Base-by-base conservation (phyloP, 2,113 vertebrate species). In the Bagarius yarrelli region DNA sequence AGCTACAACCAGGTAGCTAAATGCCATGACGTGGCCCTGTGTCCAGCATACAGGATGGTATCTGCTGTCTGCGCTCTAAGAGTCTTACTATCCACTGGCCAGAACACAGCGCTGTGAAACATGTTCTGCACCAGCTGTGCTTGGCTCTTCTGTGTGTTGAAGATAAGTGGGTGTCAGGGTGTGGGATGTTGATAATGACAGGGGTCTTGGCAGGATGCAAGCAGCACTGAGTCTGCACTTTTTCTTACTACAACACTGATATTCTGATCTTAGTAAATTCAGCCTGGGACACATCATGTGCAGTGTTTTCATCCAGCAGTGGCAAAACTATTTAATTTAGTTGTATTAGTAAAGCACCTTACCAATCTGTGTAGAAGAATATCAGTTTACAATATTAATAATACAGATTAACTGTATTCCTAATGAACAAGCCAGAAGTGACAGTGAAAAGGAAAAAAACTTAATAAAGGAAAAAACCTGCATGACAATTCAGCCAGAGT, bases 71-170 rank as follows among this genome's bases (percentile, higher is more conserved):
- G 50, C 23, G 44, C 52, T 34, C 52, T 19, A 52, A 75, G 21
- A 11, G 4, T 78, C 44, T 55, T 30, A 18, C 76, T 11, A 34
- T 25, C 44, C 36, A 32, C 63, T 53, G 76, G 61, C 61, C 63
- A 66, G 27, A 72, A 67, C 25, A 72, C 52, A 50, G 55, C 57
- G 66, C 34, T 57, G 76, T 73, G 59, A 44, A 69, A 52, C 78
- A 81, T 27, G 78, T 81, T 82, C 72, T 76, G 63, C 67, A 82
- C 86, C 87, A 88, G 86, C 86, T 88, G 86, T 88, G 85, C 84
- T 71, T 71, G 52, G 78, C 66, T 77, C 79, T 78, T 81, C 86
- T 88, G 87, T 73, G 57, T 78, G 75, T 70, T 63, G 74, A 30
- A 86, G 87, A 87, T 88, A 88, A 87, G 81, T 83, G 79, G 66